A percentile compares a stretch with the other conserved stretches of the same genome.
phyloP scores from a whole-genome alignment of 2,113 vertebrate species.

The Rhabdornis inornatus region DNA sequence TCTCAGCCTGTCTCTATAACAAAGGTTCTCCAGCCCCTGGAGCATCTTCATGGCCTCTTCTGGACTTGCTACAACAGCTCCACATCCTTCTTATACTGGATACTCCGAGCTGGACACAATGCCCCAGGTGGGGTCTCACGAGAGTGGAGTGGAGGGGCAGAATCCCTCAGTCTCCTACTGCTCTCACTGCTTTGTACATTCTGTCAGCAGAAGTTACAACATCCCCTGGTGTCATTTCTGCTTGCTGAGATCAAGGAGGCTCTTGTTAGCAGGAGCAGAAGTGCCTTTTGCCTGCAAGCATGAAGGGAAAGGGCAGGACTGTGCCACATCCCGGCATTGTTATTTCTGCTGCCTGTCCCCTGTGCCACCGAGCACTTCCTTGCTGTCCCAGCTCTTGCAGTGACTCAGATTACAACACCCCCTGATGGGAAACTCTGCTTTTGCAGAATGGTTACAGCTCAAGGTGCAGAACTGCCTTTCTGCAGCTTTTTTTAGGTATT shows the following conservation, averaged over 20 bases:
- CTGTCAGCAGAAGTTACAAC: not conserved
- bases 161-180: not conserved
- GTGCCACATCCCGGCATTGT: accelerated
- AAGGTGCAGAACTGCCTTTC: not conserved
- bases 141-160: not conserved
- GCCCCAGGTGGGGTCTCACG: not conserved
- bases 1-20: not conserved
- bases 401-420: not conserved
- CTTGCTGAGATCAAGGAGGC: not conserved
- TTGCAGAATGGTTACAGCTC: not conserved
- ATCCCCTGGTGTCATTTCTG: not conserved
- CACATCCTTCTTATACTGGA: no score
- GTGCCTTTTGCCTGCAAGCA: not conserved
- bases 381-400: not conserved
- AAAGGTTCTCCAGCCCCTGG: not conserved
- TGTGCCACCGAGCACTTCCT: not conserved
- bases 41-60: not conserved
- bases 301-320: not conserved
- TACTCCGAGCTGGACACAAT: not conserved
- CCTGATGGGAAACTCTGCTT: not conserved
- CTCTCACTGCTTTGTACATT: not conserved
- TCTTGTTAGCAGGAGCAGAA: not conserved
- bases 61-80: not conserved
- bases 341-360: not conserved
- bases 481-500: not conserved